Conservation (phyloP, 2,888 invertebrate species). For the Arrhopalites spinosus region DNA sequence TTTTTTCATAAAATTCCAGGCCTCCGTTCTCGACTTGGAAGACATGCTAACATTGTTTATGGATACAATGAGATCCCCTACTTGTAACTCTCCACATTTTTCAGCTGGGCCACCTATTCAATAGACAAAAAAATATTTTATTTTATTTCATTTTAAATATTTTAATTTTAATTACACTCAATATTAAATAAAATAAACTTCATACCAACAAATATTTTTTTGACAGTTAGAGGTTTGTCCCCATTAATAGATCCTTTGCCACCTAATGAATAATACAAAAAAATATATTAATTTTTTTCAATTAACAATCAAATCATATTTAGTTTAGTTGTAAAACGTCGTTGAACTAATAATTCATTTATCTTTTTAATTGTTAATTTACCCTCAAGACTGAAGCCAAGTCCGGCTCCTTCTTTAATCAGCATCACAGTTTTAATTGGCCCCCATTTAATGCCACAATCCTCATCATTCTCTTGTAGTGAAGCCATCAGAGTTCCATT, state of each 20-base stretch:
- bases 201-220: slow-evolving; percentile 91
- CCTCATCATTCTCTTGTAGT: slow-evolving; percentile 51
- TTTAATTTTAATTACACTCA: slow-evolving; percentile 1
- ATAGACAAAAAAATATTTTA: slow-evolving; percentile 42
- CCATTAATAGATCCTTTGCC: slow-evolving; percentile 89
- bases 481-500: slow-evolving; percentile 45
- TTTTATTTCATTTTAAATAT: slow-evolving; percentile 32
- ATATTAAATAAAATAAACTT: neutral
- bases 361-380: too few relatives aligned
- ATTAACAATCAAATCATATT: too few relatives aligned
- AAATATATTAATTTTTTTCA: too few relatives aligned
- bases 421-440: slow-evolving; percentile 64
- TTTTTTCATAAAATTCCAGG: slow-evolving; percentile 91
- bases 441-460: slow-evolving; percentile 61
- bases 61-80: slow-evolving; percentile 84
- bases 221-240: slow-evolving; percentile 84
- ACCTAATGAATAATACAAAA: slow-evolving; percentile 59
- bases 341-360: too few relatives aligned
- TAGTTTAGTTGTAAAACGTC: too few relatives aligned
- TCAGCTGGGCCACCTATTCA: slow-evolving; percentile 83
- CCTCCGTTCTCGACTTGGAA: slow-evolving; percentile 87
- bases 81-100: slow-evolving; percentile 78
- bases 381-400: slow-evolving; percentile 90
- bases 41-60: slow-evolving; percentile 82
- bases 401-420: slow-evolving; percentile 78